Base-by-base conservation (phyloP, 2,888 invertebrate genomes). In the Pollenia amentaria region DNA sequence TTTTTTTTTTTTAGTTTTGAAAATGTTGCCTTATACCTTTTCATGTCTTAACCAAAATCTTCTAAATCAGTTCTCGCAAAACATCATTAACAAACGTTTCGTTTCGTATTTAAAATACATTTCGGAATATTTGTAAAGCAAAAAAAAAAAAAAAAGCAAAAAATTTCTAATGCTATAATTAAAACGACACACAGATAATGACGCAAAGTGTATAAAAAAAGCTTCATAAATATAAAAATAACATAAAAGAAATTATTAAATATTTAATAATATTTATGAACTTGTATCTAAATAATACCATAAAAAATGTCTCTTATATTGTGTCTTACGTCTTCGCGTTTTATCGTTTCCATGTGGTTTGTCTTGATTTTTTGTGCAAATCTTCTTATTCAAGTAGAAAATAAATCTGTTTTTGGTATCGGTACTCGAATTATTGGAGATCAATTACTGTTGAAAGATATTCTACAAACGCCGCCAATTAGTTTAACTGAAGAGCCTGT, bases 391-490 rank as follows among this genome's bases (percentile, higher is more conserved):
- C 73, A 77, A 65, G 85, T 88, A 18, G 88, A 88, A 67, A 88
- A 85, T 78, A 86, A 86, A 84, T 88, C 89, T n/a, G 57, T 85
- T 78, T 89, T 87, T 72, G 89, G 89, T 21, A 88, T 89, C 69
- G 89, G 89, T 48, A 76, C 73, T 9, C 78, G 89, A 62, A 85
- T 89, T 21, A 51, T 69, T 72, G 90, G 90, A 0, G 93, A 93
- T 89, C 90, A 91, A 69, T 89, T 93, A 80, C 84, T 93, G 67
- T 80, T 92, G n/a, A 91, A 90, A 87, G 92, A 93, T 88, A 85
- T 91, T 57, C 87, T 89, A 21, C 89, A 90, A 82, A 90, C 91
- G 57, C 91, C 90, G 60, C 89, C 90, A 1, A 88, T 88, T 48
- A 86, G 88, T 40, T 46, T 67, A 21, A 89, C 87, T 12, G 86